Conservation (phyloP, 37 sponge, comb jelly and placozoan genomes). For the Spongia lamella region DNA sequence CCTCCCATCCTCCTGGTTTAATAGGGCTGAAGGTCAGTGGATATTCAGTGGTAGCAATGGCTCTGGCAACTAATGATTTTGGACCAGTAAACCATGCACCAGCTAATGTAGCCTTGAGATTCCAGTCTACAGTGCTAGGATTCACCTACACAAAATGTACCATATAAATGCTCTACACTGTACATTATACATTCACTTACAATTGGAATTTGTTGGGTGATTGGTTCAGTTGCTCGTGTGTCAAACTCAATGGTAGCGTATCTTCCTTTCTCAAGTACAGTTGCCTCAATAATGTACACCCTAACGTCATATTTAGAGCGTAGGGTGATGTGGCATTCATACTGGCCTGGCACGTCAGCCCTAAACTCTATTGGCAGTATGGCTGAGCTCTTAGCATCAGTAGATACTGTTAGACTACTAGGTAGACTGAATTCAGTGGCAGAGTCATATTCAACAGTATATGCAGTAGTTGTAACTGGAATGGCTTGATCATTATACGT, state of each 20-base stretch:
- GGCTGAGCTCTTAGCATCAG: slow-evolving; percentile 12
- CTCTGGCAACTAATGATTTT: slow-evolving; percentile 39
- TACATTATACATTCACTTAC: slow-evolving; percentile 51
- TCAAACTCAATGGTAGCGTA: slow-evolving; percentile 67
- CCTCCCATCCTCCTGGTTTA: slow-evolving; percentile 66
- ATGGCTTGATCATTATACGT: neutral
- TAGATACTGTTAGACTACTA: slow-evolving; percentile 17
- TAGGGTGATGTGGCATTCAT: slow-evolving; percentile 59
- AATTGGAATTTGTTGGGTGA: slow-evolving; percentile 81
- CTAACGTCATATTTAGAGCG: slow-evolving; percentile 68
- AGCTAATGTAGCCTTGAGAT: slow-evolving; percentile 29
- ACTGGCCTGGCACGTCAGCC: slow-evolving; percentile 50
- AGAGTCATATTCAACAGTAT: slow-evolving; percentile 17
- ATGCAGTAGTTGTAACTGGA: slow-evolving; percentile 6
- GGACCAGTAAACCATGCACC: slow-evolving; percentile 66
- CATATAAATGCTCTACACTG: too few relatives aligned
- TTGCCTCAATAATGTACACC: slow-evolving; percentile 69
- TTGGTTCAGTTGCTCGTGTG: slow-evolving; percentile 62
- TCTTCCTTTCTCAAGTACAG: slow-evolving; percentile 38
- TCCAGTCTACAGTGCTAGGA: slow-evolving; percentile 68
- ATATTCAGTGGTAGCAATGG: slow-evolving; percentile 69
- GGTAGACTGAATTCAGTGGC: slow-evolving; percentile 28
- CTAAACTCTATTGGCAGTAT: slow-evolving; percentile 40
- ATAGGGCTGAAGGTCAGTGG: slow-evolving; percentile 72
- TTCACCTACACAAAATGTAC: slow-evolving; percentile 55